A percentile compares a stretch with the other conserved stretches of the same genome.
phyloP scores from a whole-genome alignment of 2,113 vertebrate genomes.

The Penelope pileata region DNA sequence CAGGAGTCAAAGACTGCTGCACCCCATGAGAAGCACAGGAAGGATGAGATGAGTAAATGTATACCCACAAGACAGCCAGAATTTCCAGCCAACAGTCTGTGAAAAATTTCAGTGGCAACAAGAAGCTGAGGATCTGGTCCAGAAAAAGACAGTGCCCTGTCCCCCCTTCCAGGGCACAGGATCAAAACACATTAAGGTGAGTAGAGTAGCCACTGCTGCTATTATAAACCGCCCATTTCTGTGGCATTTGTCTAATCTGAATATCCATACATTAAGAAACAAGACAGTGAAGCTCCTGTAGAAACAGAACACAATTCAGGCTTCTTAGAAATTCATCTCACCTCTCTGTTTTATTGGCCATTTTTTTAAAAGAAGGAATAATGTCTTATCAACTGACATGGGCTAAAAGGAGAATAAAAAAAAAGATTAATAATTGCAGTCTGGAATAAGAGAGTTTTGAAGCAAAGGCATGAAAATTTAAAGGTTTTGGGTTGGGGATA shows the following conservation, averaged over 20 bases:
- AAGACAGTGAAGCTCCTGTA: not conserved
- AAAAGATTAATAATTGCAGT: constrained; percentile 46
- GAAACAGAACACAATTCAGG: not conserved
- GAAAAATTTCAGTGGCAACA: not conserved
- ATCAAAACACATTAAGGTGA: not conserved
- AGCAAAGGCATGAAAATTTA: constrained; percentile 54
- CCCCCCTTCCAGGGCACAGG: not conserved
- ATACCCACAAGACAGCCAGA: not conserved
- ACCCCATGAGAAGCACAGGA: not conserved
- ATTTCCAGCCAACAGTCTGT: not conserved
- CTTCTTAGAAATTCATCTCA: constrained; percentile 38
- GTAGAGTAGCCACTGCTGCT: not conserved
- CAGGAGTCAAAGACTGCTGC: not conserved
- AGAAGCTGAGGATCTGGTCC: accelerated
- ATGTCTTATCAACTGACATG: constrained; percentile 46
- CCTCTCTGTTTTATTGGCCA: constrained; percentile 4
- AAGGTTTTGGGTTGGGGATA: constrained; percentile 15
- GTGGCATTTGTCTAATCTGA: not conserved
- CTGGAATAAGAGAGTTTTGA: constrained; percentile 50
- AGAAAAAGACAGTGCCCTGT: not conserved
- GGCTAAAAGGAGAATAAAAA: constrained; percentile 61
- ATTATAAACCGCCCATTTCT: not conserved
- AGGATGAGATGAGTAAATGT: not conserved
- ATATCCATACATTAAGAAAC: not conserved
- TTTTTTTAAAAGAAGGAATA: constrained; percentile 37